A percentile compares a stretch with the other conserved stretches of the same genome.
Conservation (phyloP, 2,797 vertebrate species). For the Chelidonichthys spinosus region DNA sequence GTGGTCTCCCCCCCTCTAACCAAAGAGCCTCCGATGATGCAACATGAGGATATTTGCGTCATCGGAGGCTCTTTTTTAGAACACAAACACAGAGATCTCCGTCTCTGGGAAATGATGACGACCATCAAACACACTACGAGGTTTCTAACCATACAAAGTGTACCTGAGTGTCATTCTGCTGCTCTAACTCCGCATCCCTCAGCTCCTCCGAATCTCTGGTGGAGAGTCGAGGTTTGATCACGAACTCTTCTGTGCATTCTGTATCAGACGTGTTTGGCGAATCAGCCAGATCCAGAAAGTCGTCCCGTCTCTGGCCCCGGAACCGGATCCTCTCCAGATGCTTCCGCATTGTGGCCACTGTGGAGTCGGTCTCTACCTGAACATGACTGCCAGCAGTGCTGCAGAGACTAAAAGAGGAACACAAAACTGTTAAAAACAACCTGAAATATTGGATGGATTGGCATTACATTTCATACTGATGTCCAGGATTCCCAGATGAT, state of each 20-base stretch:
- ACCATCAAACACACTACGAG: too few species aligned
- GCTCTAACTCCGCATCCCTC: conserved; percentile 85
- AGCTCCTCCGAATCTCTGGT: conserved; percentile 88
- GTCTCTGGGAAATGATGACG: too few species aligned
- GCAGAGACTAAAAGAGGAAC: conserved; percentile 33
- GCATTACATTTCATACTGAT: background rate
- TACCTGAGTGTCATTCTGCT: conserved; percentile 62
- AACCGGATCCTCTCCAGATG: conserved; percentile 96
- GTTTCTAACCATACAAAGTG: too few species aligned
- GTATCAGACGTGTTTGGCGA: conserved; percentile 96
- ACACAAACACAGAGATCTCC: too few species aligned
- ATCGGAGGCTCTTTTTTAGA: too few species aligned
- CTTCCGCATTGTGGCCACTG: conserved; percentile 92
- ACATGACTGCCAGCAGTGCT: conserved; percentile 87
- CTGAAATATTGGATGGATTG: too few species aligned
- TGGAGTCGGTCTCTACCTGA: conserved; percentile 86
- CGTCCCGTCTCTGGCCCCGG: conserved; percentile 94
- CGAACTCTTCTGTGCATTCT: conserved; percentile 90
- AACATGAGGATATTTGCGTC: too few species aligned
- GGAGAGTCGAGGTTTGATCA: conserved; percentile 79
- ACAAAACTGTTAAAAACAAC: background rate
- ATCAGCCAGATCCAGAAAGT: conserved; percentile 92
- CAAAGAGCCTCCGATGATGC: too few species aligned
- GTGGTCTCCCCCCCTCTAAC: too few species aligned
- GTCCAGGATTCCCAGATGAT: background rate